Conservation (phyloP, 1,140 invertebrate species). For the Drosophila suzukii region DNA sequence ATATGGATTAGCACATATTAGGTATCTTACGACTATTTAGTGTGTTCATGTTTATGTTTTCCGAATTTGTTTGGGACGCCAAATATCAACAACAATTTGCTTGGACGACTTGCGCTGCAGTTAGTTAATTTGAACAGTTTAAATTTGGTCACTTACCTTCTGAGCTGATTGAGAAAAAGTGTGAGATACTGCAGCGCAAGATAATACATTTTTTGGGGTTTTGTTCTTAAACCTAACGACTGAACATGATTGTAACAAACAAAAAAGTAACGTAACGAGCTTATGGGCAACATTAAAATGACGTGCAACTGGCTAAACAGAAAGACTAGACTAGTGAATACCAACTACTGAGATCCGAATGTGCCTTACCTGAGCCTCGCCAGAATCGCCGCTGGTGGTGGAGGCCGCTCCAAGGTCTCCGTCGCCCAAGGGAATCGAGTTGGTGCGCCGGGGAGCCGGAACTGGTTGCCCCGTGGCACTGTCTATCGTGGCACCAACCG, state of each 20-base stretch:
- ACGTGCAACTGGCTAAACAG: constrained; percentile 67
- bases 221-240: constrained; percentile 42
- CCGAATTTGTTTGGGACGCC: constrained; percentile 14
- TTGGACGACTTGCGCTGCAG: constrained; percentile 38
- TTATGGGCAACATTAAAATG: constrained; percentile 74
- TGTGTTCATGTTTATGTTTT: constrained; percentile 48
- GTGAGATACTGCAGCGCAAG: constrained; percentile 34
- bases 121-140: neutral
- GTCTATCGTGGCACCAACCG: constrained; percentile 62
- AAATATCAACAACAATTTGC: constrained; percentile 81
- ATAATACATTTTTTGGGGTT: constrained; percentile 9
- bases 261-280: constrained; percentile 46
- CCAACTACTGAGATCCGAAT: constrained; percentile 21
- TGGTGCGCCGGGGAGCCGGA: constrained; percentile 84
- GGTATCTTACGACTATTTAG: constrained; percentile 44
- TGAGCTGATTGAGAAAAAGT: neutral
- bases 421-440: constrained; percentile 76
- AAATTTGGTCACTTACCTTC: constrained; percentile 41
- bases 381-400: constrained; percentile 64
- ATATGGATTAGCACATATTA: constrained; percentile 78
- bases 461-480: constrained; percentile 81
- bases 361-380: constrained; percentile 72
- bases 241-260: constrained; percentile 55
- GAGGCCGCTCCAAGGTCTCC: constrained; percentile 59
- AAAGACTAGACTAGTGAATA: constrained; percentile 32